A percentile compares a stretch with the other conserved stretches of the same genome.
Conservation (phyloP, 2,113 vertebrate genomes). For the Rynchops niger region DNA sequence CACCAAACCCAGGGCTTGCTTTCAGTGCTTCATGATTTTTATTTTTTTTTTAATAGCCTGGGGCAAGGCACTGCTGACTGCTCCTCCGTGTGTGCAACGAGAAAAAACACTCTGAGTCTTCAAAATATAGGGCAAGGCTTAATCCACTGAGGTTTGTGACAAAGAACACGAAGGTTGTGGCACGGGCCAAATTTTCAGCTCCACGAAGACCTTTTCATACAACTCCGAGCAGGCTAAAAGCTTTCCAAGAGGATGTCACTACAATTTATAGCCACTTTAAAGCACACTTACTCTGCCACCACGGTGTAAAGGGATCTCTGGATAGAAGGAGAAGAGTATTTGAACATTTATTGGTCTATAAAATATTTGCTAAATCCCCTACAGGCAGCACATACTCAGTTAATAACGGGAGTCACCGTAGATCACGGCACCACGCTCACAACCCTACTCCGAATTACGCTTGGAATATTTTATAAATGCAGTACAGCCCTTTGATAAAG, state of each 20-base stretch:
- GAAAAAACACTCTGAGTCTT: neutral
- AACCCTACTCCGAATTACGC: neutral
- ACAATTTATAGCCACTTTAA: neutral
- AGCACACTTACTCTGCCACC: fast-evolving
- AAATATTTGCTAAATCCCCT: neutral
- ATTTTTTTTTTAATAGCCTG: neutral
- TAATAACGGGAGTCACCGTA: fast-evolving
- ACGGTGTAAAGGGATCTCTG: neutral
- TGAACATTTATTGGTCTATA: neutral
- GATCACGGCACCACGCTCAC: neutral
- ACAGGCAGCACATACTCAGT: neutral
- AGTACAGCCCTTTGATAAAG: neutral
- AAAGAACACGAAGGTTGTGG: fast-evolving
- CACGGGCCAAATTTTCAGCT: neutral
- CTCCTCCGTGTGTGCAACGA: fast-evolving
- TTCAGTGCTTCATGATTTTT: neutral
- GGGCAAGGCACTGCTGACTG: neutral
- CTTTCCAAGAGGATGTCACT: neutral
- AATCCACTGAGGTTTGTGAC: fast-evolving
- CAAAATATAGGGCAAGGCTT: neutral
- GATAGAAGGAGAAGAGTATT: neutral
- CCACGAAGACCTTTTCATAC: neutral
- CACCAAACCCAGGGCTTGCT: neutral
- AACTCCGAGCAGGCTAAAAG: fast-evolving
- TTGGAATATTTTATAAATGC: neutral